phyloP scores from a whole-genome alignment of 2,797 vertebrate genomes.

The Smutsia gigantea region DNA sequence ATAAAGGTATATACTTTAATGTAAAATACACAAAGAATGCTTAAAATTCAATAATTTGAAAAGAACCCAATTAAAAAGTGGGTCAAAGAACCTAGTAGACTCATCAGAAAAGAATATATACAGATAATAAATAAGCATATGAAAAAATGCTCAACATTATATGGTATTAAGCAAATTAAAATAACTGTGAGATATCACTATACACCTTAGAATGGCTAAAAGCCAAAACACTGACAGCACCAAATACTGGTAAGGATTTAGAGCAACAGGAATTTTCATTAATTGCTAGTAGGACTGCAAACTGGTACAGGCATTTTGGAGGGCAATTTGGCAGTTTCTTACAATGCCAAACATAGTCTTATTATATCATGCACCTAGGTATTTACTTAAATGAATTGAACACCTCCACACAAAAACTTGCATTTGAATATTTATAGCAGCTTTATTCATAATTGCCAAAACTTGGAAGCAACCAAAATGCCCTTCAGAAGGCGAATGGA shows the following conservation, averaged over 20 bases:
- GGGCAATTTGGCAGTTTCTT: background rate
- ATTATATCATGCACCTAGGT: background rate
- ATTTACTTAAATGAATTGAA: background rate
- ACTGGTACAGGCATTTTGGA: background rate
- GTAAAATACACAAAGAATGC: background rate
- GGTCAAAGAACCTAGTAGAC: background rate
- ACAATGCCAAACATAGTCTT: background rate
- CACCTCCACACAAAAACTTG: background rate
- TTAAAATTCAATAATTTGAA: background rate
- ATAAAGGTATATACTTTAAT: background rate
- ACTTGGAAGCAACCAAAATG: background rate
- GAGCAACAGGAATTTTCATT: background rate
- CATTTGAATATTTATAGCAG: background rate
- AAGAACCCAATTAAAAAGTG: background rate
- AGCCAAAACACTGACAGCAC: background rate
- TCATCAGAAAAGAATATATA: background rate
- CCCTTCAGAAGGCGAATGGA: background rate
- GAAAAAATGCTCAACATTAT: background rate
- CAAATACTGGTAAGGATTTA: background rate
- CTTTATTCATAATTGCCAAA: background rate
- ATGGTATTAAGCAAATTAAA: background rate
- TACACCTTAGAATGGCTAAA: background rate
- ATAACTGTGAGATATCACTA: background rate
- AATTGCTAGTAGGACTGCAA: background rate
- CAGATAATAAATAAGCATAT: background rate